Evolutionary conservation across 2,888 invertebrate genomes (phyloP).

Genomic region (Tholera decimalis): DNA sequence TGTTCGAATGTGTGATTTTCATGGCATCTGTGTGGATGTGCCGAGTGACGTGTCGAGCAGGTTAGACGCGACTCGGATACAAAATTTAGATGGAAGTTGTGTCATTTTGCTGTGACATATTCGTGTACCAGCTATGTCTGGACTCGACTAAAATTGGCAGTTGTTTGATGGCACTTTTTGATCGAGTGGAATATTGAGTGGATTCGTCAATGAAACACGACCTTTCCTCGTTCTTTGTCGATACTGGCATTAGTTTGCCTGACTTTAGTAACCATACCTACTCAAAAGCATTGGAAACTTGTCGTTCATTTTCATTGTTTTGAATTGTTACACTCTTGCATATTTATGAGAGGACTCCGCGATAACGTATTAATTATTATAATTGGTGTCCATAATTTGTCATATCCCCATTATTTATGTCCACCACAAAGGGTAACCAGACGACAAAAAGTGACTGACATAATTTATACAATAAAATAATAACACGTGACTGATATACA

Average conservation of each 20-base stretch:
- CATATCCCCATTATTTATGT: no score
- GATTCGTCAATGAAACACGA: conserved; percentile 20
- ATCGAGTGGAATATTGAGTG: conserved; percentile 29
- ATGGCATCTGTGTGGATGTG: conserved; percentile 29
- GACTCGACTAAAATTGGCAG: conserved; percentile 37
- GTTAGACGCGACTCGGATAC: conserved; percentile 31
- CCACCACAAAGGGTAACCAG: background rate
- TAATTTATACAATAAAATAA: conserved; percentile 29
- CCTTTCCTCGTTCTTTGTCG: conserved; percentile 22
- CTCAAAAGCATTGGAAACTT: background rate
- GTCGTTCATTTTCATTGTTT: background rate
- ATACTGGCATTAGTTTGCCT: background rate
- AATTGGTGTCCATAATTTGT: background rate
- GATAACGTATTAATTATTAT: background rate
- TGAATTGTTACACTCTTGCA: background rate
- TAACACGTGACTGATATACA: conserved; percentile 26
- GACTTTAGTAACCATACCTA: background rate
- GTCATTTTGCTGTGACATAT: conserved; percentile 48
- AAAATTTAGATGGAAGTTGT: conserved; percentile 36
- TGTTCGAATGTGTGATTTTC: conserved; percentile 39
- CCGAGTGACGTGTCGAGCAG: conserved; percentile 37
- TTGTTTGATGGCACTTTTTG: conserved; percentile 35
- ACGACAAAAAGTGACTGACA: conserved; percentile 22
- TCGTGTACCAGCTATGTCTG: conserved; percentile 18
- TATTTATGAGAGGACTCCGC: background rate